These are phyloP conservation scores for Trichosurus vulpecula DNA, from an alignment of 2,797 vertebrate genomes.

Conservation along the genomic window DNA sequence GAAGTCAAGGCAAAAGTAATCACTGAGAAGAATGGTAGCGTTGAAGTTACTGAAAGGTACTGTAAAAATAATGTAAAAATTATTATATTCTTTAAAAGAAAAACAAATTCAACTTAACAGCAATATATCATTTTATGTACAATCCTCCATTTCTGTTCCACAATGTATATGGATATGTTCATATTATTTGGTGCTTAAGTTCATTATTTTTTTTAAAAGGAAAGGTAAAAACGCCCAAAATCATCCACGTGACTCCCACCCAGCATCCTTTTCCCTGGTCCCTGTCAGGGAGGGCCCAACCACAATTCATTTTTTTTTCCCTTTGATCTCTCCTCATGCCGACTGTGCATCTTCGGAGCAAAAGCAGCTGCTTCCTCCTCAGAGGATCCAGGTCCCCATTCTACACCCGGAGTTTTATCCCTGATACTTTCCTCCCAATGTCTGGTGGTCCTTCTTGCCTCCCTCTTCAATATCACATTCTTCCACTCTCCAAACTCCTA, in stretches of 20 bases:
- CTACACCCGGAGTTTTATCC: neutral
- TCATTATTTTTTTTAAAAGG: neutral
- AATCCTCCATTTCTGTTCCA: neutral
- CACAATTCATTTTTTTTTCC: neutral
- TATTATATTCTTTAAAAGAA: neutral
- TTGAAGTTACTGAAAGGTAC: neutral
- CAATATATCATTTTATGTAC: neutral
- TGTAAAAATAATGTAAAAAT: no score
- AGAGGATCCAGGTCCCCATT: neutral
- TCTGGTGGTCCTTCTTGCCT: neutral
- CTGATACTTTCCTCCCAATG: neutral
- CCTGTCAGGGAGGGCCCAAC: no score
- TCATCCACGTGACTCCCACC: neutral
- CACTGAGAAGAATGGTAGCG: neutral
- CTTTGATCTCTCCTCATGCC: neutral
- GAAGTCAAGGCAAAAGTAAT: neutral
- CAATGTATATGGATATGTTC: neutral
- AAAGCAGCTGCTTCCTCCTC: neutral
- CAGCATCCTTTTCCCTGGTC: neutral
- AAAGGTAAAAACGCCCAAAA: neutral
- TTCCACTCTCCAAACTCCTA: neutral
- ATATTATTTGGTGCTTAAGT: neutral
- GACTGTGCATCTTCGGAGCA: neutral
- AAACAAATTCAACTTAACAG: neutral
- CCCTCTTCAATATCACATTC: neutral